Evolutionary conservation across 1,140 invertebrate species (phyloP).

Genomic region (Solen grandis): DNA sequence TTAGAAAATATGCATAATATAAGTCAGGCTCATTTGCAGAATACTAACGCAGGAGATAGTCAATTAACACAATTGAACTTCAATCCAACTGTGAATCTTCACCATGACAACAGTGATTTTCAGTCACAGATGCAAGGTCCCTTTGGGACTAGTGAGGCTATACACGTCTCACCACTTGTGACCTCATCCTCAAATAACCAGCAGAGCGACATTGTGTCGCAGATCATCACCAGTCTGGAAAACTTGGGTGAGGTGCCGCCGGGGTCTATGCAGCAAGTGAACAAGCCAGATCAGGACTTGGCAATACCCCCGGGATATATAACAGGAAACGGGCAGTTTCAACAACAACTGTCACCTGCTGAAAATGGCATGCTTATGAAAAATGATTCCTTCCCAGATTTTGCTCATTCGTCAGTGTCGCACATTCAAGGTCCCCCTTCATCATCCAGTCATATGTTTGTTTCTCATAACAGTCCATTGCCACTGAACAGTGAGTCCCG

Average conservation of each 20-base stretch:
- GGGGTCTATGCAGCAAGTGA: slow-evolving; percentile 49
- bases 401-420: slow-evolving; percentile 49
- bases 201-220: slow-evolving; percentile 53
- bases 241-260: slow-evolving; percentile 53
- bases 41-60: background rate
- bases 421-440: slow-evolving; percentile 15
- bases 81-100: slow-evolving; percentile 28
- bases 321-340: slow-evolving; percentile 17
- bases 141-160: background rate
- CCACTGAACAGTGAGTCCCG: slow-evolving; percentile 2
- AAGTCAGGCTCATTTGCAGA: background rate
- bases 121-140: slow-evolving; percentile 24
- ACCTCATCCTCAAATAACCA: background rate
- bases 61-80: slow-evolving; percentile 26
- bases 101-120: slow-evolving; percentile 39
- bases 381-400: slow-evolving; percentile 26
- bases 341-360: slow-evolving; percentile 4
- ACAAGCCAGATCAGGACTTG: slow-evolving; percentile 10
- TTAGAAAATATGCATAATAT: slow-evolving; percentile 40
- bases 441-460: slow-evolving; percentile 8
- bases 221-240: slow-evolving; percentile 67
- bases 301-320: slow-evolving; percentile 16
- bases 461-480: background rate
- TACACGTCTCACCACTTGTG: background rate
- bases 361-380: slow-evolving; percentile 36